phyloP scores from a whole-genome alignment of 2,113 vertebrate species.

The Todiramphus chloris region DNA sequence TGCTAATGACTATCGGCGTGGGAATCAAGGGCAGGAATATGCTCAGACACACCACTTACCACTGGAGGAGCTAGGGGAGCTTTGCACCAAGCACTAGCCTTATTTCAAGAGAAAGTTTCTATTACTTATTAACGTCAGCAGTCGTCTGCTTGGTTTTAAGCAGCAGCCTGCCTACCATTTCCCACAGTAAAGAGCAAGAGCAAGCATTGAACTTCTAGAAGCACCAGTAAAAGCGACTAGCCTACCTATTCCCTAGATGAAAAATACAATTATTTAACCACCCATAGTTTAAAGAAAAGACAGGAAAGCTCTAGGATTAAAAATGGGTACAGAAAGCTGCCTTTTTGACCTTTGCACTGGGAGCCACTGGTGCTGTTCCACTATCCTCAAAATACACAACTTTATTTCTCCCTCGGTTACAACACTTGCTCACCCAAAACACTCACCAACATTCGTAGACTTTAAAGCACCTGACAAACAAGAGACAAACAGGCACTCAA shows the following conservation, averaged over 20 bases:
- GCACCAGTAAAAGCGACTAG: neutral
- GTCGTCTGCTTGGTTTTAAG: neutral
- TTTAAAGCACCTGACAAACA: neutral
- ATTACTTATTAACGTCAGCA: neutral
- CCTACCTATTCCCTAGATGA: neutral
- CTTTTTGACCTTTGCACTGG: neutral
- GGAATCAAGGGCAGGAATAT: neutral
- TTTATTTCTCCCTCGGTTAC: neutral
- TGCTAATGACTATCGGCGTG: neutral
- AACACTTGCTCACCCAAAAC: accelerated
- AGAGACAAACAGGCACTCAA: accelerated
- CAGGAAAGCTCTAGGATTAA: neutral
- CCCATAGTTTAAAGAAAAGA: neutral
- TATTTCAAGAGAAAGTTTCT: neutral
- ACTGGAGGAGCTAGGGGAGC: neutral
- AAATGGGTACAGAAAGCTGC: neutral
- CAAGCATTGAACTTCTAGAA: neutral
- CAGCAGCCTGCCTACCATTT: neutral
- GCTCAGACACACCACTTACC: neutral
- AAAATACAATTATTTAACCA: neutral
- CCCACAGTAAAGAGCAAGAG: neutral
- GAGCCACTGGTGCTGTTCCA: neutral
- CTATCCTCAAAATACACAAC: neutral
- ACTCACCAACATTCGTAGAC: neutral
- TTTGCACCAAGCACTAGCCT: neutral